These are phyloP conservation scores for Thinocorus orbignyianus DNA, from an alignment of 2,113 vertebrate species.

Conservation along the genomic window DNA sequence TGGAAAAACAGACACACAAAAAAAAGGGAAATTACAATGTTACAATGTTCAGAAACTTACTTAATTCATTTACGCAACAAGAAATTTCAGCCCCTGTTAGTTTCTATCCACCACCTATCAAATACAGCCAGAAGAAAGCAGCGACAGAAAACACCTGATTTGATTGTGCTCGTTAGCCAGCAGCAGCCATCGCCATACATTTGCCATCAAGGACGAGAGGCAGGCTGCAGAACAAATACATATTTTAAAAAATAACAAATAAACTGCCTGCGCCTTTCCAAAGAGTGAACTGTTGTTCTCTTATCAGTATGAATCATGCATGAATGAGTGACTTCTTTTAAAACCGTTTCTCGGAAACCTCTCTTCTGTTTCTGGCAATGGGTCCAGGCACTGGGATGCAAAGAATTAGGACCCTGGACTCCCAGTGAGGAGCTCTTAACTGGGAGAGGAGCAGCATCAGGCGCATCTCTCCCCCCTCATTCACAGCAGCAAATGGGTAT, in stretches of 20 bases:
- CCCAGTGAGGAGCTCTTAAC: background rate
- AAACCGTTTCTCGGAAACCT: background rate
- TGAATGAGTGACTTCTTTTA: background rate
- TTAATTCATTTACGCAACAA: background rate
- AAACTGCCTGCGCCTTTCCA: background rate
- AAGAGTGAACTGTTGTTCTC: background rate
- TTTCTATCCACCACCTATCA: background rate
- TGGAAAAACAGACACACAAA: conserved; percentile 11
- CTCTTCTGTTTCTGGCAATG: background rate
- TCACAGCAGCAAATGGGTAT: background rate
- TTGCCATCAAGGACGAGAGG: background rate
- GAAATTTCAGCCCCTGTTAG: background rate
- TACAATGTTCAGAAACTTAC: background rate
- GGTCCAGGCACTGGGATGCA: background rate
- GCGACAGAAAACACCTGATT: background rate
- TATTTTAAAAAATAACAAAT: background rate
- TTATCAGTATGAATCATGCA: background rate
- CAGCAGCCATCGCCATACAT: background rate
- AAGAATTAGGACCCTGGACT: background rate
- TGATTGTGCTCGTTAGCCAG: background rate
- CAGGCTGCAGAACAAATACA: background rate
- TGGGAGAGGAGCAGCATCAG: background rate
- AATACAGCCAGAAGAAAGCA: background rate
- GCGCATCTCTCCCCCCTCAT: background rate
- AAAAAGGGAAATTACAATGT: background rate